These are phyloP conservation scores for Circaetus gallicus DNA, from an alignment of 2,113 vertebrate species.

Conservation along the genomic window DNA sequence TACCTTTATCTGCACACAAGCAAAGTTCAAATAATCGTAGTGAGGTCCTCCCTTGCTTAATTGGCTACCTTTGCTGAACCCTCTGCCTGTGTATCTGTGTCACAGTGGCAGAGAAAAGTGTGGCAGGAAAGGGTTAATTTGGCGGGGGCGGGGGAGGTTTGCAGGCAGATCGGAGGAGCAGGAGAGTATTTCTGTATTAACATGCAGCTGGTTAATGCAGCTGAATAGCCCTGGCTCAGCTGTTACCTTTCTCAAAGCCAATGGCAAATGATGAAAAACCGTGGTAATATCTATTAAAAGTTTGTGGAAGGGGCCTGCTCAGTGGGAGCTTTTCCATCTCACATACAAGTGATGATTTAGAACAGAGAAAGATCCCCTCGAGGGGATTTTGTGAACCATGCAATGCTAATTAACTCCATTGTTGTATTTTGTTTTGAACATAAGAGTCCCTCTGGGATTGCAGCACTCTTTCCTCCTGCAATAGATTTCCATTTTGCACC, in stretches of 20 bases:
- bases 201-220: constrained; percentile 66
- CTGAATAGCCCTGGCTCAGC: constrained; percentile 55
- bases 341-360: constrained; percentile 68
- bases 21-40: background rate
- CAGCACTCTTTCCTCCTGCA: constrained; percentile 58
- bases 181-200: constrained; percentile 47
- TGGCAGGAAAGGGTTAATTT: constrained; percentile 55
- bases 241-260: constrained; percentile 65
- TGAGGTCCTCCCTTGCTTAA: background rate
- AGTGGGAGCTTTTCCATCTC: constrained; percentile 56
- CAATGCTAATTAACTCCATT: constrained; percentile 77
- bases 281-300: constrained; percentile 57
- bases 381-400: constrained; percentile 69
- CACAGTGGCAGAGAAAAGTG: background rate
- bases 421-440: constrained; percentile 73
- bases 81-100: background rate
- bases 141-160: background rate
- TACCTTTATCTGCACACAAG: background rate
- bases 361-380: constrained; percentile 61
- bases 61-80: background rate
- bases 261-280: constrained; percentile 55
- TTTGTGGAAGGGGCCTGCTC: constrained; percentile 61
- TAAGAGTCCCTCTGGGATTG: constrained; percentile 61
- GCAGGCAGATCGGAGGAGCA: background rate
- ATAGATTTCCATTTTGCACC: constrained; percentile 67